phyloP scores from a whole-genome alignment of 92 coral and sea anemone species.

The Virgularia gustaviana region DNA sequence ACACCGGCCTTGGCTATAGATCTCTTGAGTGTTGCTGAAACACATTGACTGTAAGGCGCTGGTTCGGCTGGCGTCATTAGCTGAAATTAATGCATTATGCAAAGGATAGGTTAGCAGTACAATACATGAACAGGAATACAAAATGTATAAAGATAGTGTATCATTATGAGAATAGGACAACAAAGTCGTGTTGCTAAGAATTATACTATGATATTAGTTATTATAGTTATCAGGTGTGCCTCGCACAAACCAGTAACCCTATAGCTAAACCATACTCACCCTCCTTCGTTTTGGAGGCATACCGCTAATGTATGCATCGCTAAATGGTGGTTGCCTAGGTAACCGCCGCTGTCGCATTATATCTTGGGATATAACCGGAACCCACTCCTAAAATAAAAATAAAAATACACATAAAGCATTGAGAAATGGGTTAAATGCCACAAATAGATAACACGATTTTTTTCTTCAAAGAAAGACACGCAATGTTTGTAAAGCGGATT shows the following conservation, averaged over 20 bases:
- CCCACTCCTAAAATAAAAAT: slow-evolving; percentile 74
- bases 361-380: slow-evolving; percentile 88
- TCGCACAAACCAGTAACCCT: not conserved
- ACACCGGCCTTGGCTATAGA: slow-evolving; percentile 86
- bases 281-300: slow-evolving; percentile 89
- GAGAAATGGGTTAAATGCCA: not conserved
- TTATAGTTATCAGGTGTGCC: not conserved
- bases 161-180: too few relatives aligned
- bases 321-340: slow-evolving; percentile 87
- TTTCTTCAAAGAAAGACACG: too few relatives aligned
- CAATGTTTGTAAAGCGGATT: too few relatives aligned
- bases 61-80: slow-evolving; percentile 69
- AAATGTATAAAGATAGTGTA: too few relatives aligned
- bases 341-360: slow-evolving; percentile 78
- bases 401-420: not conserved
- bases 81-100: not conserved
- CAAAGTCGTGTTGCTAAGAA: not conserved
- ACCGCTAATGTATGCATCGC: slow-evolving; percentile 95
- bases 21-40: slow-evolving; percentile 69
- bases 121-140: not conserved
- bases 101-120: not conserved
- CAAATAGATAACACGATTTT: too few relatives aligned
- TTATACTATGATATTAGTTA: too few relatives aligned
- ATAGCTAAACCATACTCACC: slow-evolving; percentile 29
- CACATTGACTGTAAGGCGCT: slow-evolving; percentile 58